Percentiles rank a stretch among this genome's conserved stretches.
Conservation (phyloP, 2,797 vertebrate genomes). For the Tamandua tetradactyla region DNA sequence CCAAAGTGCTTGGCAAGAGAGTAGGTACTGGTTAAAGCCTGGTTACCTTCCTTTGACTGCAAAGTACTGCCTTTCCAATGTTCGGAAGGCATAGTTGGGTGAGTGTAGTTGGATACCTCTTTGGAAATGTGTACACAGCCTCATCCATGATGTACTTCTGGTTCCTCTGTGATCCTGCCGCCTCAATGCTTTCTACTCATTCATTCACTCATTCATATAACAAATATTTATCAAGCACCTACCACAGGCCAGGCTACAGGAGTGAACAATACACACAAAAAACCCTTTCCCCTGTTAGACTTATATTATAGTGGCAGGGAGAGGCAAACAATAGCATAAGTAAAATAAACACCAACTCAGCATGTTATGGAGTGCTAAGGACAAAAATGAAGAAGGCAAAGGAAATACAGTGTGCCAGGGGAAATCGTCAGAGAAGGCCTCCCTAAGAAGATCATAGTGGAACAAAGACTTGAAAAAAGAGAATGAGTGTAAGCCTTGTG, state of each 20-base stretch:
- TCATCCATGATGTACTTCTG: too few species aligned
- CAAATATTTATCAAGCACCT: not conserved
- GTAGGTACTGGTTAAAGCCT: not conserved
- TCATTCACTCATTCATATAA: not conserved
- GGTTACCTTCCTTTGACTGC: too few species aligned
- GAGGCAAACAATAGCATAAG: not conserved
- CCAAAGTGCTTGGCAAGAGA: not conserved
- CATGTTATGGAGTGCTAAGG: not conserved
- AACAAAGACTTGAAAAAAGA: not conserved
- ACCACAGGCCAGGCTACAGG: not conserved
- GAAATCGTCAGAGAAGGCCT: not conserved
- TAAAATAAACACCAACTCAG: not conserved
- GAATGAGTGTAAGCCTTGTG: rapidly evolving
- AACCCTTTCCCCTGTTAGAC: not conserved
- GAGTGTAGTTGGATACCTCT: not conserved
- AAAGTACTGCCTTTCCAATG: not conserved
- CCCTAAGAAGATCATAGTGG: not conserved
- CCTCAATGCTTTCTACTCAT: not conserved
- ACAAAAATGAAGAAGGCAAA: not conserved
- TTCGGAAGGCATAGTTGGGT: not conserved
- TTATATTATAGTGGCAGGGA: not conserved
- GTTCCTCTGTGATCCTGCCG: not conserved
- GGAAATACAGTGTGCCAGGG: rapidly evolving
- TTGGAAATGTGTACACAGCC: not conserved
- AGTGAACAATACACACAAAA: not conserved